A percentile compares a stretch with the other conserved stretches of the same genome.
Conservation (phyloP, 2,888 invertebrate genomes). For the Spatulosminthurus flaviceps region DNA sequence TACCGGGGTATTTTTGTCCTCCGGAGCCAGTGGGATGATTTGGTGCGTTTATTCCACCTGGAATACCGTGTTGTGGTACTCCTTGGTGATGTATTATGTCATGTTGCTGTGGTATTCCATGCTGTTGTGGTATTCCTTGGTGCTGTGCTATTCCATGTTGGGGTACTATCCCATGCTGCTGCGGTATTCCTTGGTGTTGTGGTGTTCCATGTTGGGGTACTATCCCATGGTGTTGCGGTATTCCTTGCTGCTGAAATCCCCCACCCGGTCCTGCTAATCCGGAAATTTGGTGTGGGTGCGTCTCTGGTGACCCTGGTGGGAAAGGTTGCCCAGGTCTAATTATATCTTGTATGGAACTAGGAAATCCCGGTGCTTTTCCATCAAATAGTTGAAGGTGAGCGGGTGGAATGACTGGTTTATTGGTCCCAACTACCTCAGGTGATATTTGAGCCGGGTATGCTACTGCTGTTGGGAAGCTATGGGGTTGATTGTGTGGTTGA, state of each 20-base stretch:
- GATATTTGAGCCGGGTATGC: slow-evolving; percentile 10
- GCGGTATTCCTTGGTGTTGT: no score
- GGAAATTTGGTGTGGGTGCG: not conserved
- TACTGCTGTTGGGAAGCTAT: not conserved
- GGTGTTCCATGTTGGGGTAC: no score
- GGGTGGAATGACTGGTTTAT: not conserved
- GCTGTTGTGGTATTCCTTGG: not conserved
- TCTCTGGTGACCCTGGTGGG: slow-evolving; percentile 28
- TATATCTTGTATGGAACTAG: slow-evolving; percentile 62
- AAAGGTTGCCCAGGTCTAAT: slow-evolving; percentile 49
- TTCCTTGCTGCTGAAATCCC: not conserved
- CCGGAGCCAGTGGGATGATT: no score
- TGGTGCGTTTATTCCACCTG: no score
- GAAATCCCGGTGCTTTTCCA: slow-evolving; percentile 45
- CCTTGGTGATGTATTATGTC: no score
- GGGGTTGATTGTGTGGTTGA: not conserved
- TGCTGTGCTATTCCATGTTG: not conserved
- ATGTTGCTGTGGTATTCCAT: no score
- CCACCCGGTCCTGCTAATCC: not conserved
- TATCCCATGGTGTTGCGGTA: no score
- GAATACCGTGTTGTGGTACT: no score
- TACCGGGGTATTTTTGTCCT: no score
- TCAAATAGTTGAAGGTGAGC: slow-evolving; percentile 45
- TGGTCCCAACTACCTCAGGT: not conserved
- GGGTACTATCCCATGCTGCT: no score